phyloP scores from a whole-genome alignment of 2,888 invertebrate species.

The Papilio protenor region DNA sequence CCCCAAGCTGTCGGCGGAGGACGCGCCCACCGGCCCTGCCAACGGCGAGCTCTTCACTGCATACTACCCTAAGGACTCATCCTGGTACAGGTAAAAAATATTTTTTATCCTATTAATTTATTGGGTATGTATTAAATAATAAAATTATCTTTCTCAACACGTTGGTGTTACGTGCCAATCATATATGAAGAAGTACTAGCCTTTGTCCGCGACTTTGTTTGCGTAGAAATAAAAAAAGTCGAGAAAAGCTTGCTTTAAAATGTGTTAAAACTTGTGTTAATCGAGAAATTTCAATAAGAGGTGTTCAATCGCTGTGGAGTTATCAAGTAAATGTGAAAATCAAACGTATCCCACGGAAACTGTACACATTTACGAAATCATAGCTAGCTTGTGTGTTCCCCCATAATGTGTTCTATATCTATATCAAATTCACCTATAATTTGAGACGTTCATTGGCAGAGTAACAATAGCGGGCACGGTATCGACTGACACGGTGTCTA shows the following conservation, averaged over 20 bases:
- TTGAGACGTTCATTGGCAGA: slow-evolving; percentile 56
- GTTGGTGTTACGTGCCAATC: background rate
- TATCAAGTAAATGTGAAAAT: no score
- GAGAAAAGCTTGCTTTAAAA: no score
- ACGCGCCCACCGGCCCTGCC: slow-evolving; percentile 71
- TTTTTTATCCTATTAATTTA: background rate
- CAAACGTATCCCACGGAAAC: no score
- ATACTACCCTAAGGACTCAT: slow-evolving; percentile 85
- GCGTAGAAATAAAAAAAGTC: no score
- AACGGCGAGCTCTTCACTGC: slow-evolving; percentile 89
- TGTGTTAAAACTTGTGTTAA: no score
- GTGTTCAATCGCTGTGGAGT: no score
- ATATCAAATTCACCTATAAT: no score
- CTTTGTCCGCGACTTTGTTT: no score
- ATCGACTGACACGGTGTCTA: slow-evolving; percentile 79
- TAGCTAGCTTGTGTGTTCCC: no score
- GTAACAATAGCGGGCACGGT: slow-evolving; percentile 80
- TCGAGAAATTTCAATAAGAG: no score
- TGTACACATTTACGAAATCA: no score
- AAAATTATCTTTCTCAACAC: background rate
- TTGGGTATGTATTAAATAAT: background rate
- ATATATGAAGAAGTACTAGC: background rate
- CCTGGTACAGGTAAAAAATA: slow-evolving; percentile 88
- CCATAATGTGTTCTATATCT: no score
- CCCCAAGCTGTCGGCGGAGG: slow-evolving; percentile 76